A percentile compares a stretch with the other conserved stretches of the same genome.
phyloP scores from a whole-genome alignment of 2,797 vertebrate genomes.

The Denticeps clupeoides region DNA sequence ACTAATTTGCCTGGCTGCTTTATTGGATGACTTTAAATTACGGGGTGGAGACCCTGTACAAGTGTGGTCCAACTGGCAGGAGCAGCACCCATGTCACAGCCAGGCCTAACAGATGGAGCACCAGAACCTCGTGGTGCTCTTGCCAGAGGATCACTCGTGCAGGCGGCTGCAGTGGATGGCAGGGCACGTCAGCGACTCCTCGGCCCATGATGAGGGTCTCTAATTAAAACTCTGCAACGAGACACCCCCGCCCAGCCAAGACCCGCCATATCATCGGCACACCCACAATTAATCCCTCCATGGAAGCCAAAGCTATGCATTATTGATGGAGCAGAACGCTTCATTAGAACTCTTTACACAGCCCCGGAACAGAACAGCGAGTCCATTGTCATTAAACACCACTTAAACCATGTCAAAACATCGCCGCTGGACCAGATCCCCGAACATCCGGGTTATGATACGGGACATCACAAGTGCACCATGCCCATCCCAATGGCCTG shows the following conservation, averaged over 20 bases:
- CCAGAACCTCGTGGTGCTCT: neutral
- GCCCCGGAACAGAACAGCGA: slow-evolving; percentile 50
- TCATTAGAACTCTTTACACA: slow-evolving; percentile 60
- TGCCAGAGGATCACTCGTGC: slow-evolving; percentile 32
- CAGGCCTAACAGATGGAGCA: neutral
- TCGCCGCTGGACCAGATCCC: slow-evolving; percentile 48
- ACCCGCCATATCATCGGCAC: slow-evolving; percentile 43
- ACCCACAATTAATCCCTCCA: slow-evolving; percentile 56
- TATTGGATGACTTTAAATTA: too few relatives aligned
- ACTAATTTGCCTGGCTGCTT: too few relatives aligned
- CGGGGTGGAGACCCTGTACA: too few relatives aligned
- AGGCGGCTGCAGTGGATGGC: neutral
- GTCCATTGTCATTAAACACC: slow-evolving; percentile 61
- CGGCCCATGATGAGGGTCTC: slow-evolving; percentile 51
- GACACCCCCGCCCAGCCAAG: slow-evolving; percentile 41
- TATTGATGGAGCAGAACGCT: slow-evolving; percentile 63
- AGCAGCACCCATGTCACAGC: neutral
- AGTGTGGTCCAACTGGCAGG: too few relatives aligned
- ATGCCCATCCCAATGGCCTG: too few relatives aligned
- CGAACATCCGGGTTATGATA: slow-evolving; percentile 53
- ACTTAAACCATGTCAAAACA: slow-evolving; percentile 63
- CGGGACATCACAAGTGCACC: neutral
- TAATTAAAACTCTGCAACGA: slow-evolving; percentile 58
- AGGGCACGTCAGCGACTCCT: slow-evolving; percentile 28
- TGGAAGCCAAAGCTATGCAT: slow-evolving; percentile 53